Evolutionary conservation across 2,888 invertebrate genomes (phyloP).

Genomic region (Polydrusus pterygomalis): DNA sequence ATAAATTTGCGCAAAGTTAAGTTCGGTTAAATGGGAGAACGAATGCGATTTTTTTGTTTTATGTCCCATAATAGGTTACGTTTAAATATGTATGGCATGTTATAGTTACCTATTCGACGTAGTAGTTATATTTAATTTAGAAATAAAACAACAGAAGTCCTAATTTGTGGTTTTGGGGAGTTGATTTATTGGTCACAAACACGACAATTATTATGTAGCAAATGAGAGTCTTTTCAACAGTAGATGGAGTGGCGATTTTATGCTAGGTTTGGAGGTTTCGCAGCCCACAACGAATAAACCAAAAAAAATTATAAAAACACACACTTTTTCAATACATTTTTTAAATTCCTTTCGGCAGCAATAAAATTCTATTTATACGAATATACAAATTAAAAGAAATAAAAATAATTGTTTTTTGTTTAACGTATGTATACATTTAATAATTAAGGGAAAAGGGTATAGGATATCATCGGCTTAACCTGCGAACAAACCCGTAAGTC

Average conservation of each 20-base stretch:
- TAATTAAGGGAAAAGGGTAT: too few species aligned
- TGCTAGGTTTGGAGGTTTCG: too few species aligned
- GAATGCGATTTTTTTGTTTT: slow-evolving; percentile 8
- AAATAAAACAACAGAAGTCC: not conserved
- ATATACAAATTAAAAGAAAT: too few species aligned
- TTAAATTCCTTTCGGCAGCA: too few species aligned
- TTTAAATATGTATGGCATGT: not conserved
- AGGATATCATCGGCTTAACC: too few species aligned
- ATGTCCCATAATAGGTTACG: not conserved
- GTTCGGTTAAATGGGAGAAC: slow-evolving; percentile 10
- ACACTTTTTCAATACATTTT: too few species aligned
- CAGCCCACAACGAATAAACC: too few species aligned
- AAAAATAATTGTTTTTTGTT: too few species aligned
- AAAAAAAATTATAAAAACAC: too few species aligned
- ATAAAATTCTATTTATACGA: too few species aligned
- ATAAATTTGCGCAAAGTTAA: slow-evolving; percentile 7
- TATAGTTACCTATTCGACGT: not conserved
- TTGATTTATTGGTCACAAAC: not conserved
- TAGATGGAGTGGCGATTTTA: not conserved
- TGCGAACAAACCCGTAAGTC: too few species aligned
- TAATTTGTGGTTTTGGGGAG: not conserved
- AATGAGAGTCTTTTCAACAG: not conserved
- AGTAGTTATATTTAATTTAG: slow-evolving; percentile 1
- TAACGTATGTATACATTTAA: too few species aligned
- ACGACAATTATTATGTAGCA: not conserved